phyloP scores from a whole-genome alignment of 2,888 invertebrate genomes.

The Tachina grossa region DNA sequence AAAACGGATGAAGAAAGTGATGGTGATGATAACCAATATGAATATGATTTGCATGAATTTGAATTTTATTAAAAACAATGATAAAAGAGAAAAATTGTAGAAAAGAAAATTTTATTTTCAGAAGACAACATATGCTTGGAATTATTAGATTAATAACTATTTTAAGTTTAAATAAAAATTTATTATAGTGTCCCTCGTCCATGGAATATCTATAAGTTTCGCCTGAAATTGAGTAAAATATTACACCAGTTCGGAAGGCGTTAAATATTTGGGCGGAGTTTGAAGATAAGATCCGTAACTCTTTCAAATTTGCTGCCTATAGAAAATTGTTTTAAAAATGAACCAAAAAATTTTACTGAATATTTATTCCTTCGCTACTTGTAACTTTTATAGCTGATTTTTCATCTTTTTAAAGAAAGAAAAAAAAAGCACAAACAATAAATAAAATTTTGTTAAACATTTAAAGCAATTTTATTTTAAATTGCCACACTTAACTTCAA shows the following conservation, averaged over 20 bases:
- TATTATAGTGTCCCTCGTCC: too few relatives aligned
- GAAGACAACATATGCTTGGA: neutral
- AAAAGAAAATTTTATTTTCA: neutral
- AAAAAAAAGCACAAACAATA: neutral
- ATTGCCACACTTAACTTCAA: constrained; percentile 64
- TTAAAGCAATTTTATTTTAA: constrained; percentile 50
- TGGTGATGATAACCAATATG: constrained; percentile 36
- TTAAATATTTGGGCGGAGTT: too few relatives aligned
- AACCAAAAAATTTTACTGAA: too few relatives aligned
- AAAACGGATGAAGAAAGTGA: neutral
- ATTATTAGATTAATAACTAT: neutral
- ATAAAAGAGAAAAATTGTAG: neutral
- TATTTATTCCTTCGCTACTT: neutral
- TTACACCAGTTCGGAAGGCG: too few relatives aligned
- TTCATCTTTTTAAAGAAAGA: neutral
- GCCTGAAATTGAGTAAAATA: too few relatives aligned
- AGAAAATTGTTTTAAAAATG: too few relatives aligned
- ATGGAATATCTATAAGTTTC: too few relatives aligned
- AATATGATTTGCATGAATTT: constrained; percentile 65
- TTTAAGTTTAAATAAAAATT: too few relatives aligned
- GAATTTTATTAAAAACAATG: neutral
- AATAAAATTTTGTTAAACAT: constrained; percentile 45
- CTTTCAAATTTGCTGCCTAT: too few relatives aligned
- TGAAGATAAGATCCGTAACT: too few relatives aligned
- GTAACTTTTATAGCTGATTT: neutral